Percentiles rank a stretch among this genome's conserved stretches.
These are phyloP conservation scores for Napeogenes inachia DNA, from an alignment of 2,888 invertebrate genomes.

Conservation along the genomic window DNA sequence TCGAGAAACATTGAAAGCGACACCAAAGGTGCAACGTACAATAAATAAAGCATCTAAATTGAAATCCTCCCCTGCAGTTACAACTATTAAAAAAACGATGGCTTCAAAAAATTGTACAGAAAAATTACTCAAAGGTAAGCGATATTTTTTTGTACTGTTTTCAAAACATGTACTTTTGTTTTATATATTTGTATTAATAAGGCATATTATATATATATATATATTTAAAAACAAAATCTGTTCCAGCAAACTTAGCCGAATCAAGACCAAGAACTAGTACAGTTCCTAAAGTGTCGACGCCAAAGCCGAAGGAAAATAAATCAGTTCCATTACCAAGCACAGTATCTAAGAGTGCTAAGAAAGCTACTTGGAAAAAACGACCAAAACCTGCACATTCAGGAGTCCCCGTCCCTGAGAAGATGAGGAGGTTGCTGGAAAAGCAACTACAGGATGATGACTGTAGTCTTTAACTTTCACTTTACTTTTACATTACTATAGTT, in stretches of 20 bases:
- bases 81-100: slow-evolving; percentile 46
- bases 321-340: slow-evolving; percentile 41
- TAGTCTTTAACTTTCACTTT: slow-evolving; percentile 21
- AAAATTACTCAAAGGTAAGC: slow-evolving; percentile 40
- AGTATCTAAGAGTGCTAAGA: slow-evolving; percentile 54
- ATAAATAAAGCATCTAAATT: slow-evolving; percentile 42
- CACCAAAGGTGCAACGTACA: slow-evolving; percentile 49
- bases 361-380: slow-evolving; percentile 51
- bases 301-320: slow-evolving; percentile 54
- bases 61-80: slow-evolving; percentile 42
- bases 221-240: too few species aligned
- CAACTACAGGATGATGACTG: slow-evolving; percentile 45
- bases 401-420: slow-evolving; percentile 65
- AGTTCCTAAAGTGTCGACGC: slow-evolving; percentile 48
- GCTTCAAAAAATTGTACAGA: slow-evolving; percentile 42
- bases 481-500: too few species aligned
- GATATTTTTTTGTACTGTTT: not conserved
- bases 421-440: slow-evolving; percentile 52
- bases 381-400: slow-evolving; percentile 67
- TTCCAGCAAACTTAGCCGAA: slow-evolving; percentile 24
- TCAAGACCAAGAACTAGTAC: slow-evolving; percentile 41
- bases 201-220: too few species aligned
- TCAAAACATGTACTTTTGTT: too few species aligned
- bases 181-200: not conserved
- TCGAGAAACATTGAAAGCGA: slow-evolving; percentile 49